A percentile compares a stretch with the other conserved stretches of the same genome.
Conservation (phyloP, 2,113 vertebrate species). For the Raphicerus campestris region DNA sequence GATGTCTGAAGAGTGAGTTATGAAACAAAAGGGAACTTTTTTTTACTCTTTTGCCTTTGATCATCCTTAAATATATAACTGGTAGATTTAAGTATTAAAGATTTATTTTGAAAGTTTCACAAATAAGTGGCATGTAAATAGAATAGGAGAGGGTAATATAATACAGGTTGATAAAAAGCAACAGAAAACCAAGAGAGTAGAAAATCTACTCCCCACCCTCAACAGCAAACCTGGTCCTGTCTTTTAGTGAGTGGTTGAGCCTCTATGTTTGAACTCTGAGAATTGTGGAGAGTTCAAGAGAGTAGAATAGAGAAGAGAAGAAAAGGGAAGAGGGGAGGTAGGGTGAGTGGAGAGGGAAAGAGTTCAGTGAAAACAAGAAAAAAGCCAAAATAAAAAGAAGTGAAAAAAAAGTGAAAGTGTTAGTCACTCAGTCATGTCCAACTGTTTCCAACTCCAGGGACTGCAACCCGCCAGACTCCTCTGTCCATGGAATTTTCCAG, state of each 20-base stretch:
- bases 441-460: not conserved
- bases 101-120: not conserved
- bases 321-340: not conserved
- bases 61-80: not conserved
- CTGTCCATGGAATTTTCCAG: not conserved
- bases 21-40: not conserved
- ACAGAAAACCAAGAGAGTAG: not conserved
- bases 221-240: not conserved
- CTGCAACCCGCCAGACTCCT: not conserved
- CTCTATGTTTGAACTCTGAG: not conserved
- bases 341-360: not conserved
- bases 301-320: not conserved
- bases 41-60: not conserved
- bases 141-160: not conserved
- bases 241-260: not conserved
- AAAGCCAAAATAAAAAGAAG: not conserved
- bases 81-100: not conserved
- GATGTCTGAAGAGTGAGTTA: not conserved
- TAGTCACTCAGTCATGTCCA: not conserved
- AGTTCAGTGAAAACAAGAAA: not conserved
- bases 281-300: not conserved
- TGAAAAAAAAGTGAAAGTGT: not conserved
- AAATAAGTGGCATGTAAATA: not conserved
- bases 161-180: not conserved
- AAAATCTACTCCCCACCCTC: not conserved